A percentile compares a stretch with the other conserved stretches of the same genome.
Evolutionary conservation across 2,113 vertebrate species (phyloP).

Genomic region (Bombycilla garrulus): DNA sequence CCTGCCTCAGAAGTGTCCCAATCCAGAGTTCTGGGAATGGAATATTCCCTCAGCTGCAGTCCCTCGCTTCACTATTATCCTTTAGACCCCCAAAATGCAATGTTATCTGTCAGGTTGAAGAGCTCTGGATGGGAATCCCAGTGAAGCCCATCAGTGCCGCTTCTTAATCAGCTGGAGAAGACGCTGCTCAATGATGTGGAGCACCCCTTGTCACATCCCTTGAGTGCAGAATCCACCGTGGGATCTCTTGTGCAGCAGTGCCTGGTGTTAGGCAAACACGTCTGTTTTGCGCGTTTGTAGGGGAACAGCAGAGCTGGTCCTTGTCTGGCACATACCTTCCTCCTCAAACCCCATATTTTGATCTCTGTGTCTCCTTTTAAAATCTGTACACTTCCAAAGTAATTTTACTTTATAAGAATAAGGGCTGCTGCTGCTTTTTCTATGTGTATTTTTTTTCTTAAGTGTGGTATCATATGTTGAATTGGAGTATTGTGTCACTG

Average conservation of each 20-base stretch:
- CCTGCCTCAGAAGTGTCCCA: background rate
- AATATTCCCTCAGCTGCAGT: background rate
- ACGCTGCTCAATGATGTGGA: constrained; percentile 58
- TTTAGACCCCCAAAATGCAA: constrained; percentile 27
- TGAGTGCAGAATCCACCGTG: background rate
- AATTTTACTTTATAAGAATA: constrained; percentile 32
- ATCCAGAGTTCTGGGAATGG: background rate
- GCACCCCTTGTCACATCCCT: constrained; percentile 57
- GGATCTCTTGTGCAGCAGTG: background rate
- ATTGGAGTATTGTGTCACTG: constrained; percentile 70
- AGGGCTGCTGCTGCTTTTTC: background rate
- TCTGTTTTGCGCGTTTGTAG: background rate
- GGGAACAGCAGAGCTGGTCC: background rate
- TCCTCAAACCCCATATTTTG: background rate
- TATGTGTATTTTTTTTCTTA: background rate
- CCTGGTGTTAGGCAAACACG: background rate
- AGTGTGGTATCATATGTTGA: constrained; percentile 59
- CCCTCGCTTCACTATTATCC: background rate
- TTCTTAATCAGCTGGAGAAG: constrained; percentile 53
- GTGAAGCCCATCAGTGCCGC: constrained; percentile 37
- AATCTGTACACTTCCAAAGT: constrained; percentile 6
- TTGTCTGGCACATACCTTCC: background rate
- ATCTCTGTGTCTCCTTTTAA: background rate
- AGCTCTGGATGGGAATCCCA: constrained; percentile 44
- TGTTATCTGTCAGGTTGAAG: background rate